phyloP scores from a whole-genome alignment of 2,888 invertebrate species.

The Thymelicus lineola region DNA sequence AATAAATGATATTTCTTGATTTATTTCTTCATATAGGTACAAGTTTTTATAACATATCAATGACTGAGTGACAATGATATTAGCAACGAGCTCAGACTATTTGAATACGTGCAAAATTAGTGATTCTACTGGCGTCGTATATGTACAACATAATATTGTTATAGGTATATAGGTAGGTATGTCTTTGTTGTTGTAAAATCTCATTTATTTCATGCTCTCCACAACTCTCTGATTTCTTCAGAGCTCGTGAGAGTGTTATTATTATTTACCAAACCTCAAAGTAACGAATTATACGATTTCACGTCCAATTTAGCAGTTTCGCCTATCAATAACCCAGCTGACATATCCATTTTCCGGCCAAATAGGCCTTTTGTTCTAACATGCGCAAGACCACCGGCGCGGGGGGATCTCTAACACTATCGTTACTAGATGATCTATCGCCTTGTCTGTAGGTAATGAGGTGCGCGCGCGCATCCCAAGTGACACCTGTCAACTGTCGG shows the following conservation, averaged over 20 bases:
- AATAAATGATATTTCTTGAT: too few species aligned
- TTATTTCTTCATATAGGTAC: too few species aligned
- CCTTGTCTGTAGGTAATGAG: constrained; percentile 57
- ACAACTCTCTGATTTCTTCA: too few species aligned
- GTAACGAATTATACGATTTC: constrained; percentile 22
- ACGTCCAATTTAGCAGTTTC: constrained; percentile 46
- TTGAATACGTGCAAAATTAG: too few species aligned
- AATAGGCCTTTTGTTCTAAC: constrained; percentile 64
- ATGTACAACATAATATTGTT: too few species aligned
- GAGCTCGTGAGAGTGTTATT: neutral
- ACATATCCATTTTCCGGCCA: constrained; percentile 63
- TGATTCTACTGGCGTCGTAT: too few species aligned
- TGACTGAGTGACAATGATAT: too few species aligned
- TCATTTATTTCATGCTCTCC: too few species aligned
- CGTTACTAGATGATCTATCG: constrained; percentile 78
- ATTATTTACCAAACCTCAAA: neutral
- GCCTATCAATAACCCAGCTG: constrained; percentile 47
- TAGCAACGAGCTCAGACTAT: too few species aligned
- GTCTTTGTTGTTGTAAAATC: too few species aligned
- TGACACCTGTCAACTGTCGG: constrained; percentile 82
- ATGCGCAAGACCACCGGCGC: constrained; percentile 70
- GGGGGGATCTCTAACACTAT: constrained; percentile 74
- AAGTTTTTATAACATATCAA: too few species aligned
- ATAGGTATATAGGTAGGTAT: too few species aligned
- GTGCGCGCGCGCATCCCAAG: constrained; percentile 69